Conservation (phyloP, 1,140 invertebrate genomes). For the Calliopsis andreniformis region DNA sequence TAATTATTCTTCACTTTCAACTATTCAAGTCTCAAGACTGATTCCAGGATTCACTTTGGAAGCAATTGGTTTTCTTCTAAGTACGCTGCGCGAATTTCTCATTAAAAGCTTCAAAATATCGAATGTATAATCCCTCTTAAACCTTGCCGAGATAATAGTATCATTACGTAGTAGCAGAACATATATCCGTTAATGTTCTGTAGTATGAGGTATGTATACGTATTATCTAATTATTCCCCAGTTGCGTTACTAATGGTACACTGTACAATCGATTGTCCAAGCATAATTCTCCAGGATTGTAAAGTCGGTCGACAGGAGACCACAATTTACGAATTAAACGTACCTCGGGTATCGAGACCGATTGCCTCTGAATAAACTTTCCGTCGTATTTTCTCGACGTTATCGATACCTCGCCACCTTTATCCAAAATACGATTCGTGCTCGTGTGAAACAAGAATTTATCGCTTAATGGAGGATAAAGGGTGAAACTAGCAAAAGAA, state of each 20-base stretch:
- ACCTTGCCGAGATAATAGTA: not conserved
- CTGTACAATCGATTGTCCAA: not conserved
- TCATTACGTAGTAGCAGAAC: not conserved
- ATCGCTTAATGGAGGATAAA: not conserved
- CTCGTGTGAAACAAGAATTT: not conserved
- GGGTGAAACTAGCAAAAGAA: no score
- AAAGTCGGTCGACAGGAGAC: conserved; percentile 14
- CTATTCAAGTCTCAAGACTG: no score
- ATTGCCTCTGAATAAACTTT: not conserved
- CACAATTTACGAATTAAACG: conserved; percentile 32
- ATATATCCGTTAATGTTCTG: not conserved
- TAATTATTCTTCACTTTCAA: no score
- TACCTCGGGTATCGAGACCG: not conserved
- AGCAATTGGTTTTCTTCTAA: no score
- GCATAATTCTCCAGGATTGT: conserved; percentile 19
- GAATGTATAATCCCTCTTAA: not conserved
- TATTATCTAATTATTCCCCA: conserved; percentile 26
- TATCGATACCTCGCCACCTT: no score
- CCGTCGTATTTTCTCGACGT: not conserved
- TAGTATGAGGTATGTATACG: conserved; percentile 14
- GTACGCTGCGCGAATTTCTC: no score
- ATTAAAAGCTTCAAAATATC: no score
- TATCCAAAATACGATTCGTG: not conserved
- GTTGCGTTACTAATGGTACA: not conserved
- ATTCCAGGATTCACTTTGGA: no score